Evolutionary conservation across 2,113 vertebrate genomes (phyloP).

Genomic region (Tragulus kanchil): DNA sequence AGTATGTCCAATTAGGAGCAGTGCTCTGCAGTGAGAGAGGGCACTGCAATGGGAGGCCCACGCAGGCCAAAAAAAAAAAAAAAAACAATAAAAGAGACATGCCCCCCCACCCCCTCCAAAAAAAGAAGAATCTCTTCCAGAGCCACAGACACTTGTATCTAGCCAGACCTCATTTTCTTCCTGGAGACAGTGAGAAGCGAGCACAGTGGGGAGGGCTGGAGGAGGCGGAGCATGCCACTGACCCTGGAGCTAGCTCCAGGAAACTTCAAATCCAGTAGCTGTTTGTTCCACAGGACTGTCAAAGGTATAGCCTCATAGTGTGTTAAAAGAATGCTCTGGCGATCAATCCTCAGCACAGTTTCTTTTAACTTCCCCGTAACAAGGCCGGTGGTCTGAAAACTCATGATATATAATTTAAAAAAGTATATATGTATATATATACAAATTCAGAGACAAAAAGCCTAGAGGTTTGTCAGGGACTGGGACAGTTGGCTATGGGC

Average conservation of each 20-base stretch:
- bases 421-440: neutral
- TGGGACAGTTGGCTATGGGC: neutral
- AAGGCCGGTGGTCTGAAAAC: neutral
- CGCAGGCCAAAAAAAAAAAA: too few species aligned
- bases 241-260: neutral
- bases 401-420: too few species aligned
- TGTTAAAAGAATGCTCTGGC: neutral
- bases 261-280: neutral
- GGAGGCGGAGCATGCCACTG: too few species aligned
- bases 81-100: too few species aligned
- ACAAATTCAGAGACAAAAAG: neutral
- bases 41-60: too few species aligned
- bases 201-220: rapidly evolving
- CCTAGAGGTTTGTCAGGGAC: neutral
- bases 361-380: neutral
- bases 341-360: neutral
- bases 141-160: neutral
- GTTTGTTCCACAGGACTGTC: neutral
- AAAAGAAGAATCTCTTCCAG: neutral
- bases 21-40: too few species aligned
- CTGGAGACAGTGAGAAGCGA: neutral
- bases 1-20: too few species aligned
- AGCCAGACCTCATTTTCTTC: neutral
- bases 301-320: neutral
- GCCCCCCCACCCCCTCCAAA: too few species aligned